Base-by-base conservation (phyloP, 2,797 vertebrate species). In the Buceros bicornis region DNA sequence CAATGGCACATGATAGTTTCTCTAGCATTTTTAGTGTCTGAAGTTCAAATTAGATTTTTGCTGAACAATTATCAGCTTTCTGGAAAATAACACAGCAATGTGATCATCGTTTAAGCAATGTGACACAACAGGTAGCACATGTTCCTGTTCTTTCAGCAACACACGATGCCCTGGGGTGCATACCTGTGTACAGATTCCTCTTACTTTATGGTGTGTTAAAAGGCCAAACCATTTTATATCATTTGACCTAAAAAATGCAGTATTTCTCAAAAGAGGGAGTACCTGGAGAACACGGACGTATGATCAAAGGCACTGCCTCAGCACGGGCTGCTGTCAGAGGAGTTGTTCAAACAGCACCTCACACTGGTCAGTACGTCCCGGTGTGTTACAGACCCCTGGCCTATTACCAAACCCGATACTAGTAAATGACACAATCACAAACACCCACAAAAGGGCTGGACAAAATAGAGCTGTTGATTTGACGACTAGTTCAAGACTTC, bases 41-140 rank as follows among this genome's bases (percentile, higher is more conserved):
- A 93, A 96, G 57, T 60, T 90, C 83, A 82, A 71, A 82, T 56
- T 43, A 91, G 69, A 57, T 81, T 76, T 88, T 82, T 90, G 89
- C 76, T 89, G 87, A 97, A 78, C 56, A 89, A 67, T 89, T 90
- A 90, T 76, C 89, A 94, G 48, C 61, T 67, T 89, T 92, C 70
- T 87, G 85, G 81, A 78, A 96, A 94, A 82, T 47, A 94, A 58
- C 1, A 13, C 26, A 85, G 86, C 45, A 86, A 82, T 18, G 62
- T 7, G 69, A 91, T 87, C 33, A 71, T 82, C 40, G 56, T 13
- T 90, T 86, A 94, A 85, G 56, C 74, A 61, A 74, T 1, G 42
- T 24, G 79, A 80, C 73, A 82, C 16, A 90, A 79, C 29, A 94
- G 37, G 74, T 2, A 69, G 73, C 24, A 19, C 0, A 6, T 37